Evolutionary conservation across 2,797 vertebrate species (phyloP).

Genomic region (Sardinella longiceps): DNA sequence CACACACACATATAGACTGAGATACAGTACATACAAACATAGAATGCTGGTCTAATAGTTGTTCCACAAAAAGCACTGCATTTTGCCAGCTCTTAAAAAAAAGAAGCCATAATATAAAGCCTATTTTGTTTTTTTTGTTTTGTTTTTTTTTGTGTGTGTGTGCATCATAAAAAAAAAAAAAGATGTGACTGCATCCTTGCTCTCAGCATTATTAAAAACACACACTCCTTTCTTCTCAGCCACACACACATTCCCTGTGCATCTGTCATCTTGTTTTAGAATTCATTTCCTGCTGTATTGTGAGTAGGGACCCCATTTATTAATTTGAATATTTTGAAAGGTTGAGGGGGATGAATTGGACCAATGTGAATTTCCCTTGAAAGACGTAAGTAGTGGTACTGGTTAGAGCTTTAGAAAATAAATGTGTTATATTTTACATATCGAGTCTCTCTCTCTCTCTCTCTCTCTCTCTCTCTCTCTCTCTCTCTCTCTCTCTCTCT

Average conservation of each 20-base stretch:
- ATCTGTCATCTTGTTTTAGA: conserved; percentile 63
- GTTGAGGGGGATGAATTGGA: conserved; percentile 53
- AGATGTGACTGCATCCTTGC: background rate
- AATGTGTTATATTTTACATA: conserved; percentile 36
- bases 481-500: too few relatives aligned
- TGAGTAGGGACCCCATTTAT: conserved; percentile 59
- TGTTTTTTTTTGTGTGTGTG: too few relatives aligned
- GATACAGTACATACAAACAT: background rate
- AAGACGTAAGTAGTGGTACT: conserved; percentile 47
- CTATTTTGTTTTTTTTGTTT: background rate
- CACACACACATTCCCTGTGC: conserved; percentile 54
- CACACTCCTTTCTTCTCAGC: conserved; percentile 55
- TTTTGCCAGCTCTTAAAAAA: background rate
- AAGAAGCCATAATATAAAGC: background rate
- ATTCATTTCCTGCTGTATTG: conserved; percentile 62
- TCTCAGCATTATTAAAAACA: background rate
- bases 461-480: too few relatives aligned
- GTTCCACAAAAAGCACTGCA: background rate
- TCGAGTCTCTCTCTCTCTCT: too few relatives aligned
- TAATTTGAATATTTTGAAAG: conserved; percentile 61
- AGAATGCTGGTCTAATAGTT: background rate
- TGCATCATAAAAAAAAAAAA: background rate
- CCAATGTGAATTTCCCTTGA: conserved; percentile 38
- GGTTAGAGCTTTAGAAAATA: conserved; percentile 45
- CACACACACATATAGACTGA: background rate